Evolutionary conservation across 2,888 invertebrate species (phyloP).

Genomic region (Stenolophus ochropezus): DNA sequence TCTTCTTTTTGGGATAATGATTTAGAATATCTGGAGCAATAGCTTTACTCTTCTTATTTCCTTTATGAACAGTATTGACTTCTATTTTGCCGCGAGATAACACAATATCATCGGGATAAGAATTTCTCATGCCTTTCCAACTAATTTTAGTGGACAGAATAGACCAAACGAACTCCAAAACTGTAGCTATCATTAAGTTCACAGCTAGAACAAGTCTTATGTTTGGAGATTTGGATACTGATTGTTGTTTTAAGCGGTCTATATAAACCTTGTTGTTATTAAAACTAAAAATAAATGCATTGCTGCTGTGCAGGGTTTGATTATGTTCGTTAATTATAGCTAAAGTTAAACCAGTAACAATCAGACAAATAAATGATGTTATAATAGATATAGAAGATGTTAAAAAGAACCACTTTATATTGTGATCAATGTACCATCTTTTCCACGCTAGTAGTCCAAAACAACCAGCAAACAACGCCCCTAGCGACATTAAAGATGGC

Average conservation of each 20-base stretch:
- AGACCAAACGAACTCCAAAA: slow-evolving; percentile 78
- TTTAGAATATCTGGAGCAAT: slow-evolving; percentile 76
- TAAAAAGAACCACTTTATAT: slow-evolving; percentile 79
- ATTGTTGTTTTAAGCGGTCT: slow-evolving; percentile 40
- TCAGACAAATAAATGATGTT: slow-evolving; percentile 72
- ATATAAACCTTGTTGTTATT: slow-evolving; percentile 53
- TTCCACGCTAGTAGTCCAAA: slow-evolving; percentile 79
- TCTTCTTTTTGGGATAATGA: slow-evolving; percentile 74
- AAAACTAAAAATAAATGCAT: slow-evolving; percentile 57
- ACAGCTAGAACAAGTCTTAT: slow-evolving; percentile 74
- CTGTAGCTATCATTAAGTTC: slow-evolving; percentile 77
- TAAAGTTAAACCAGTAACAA: slow-evolving; percentile 64
- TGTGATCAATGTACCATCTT: slow-evolving; percentile 80
- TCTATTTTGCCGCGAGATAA: slow-evolving; percentile 73
- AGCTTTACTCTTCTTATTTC: slow-evolving; percentile 74
- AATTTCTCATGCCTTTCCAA: slow-evolving; percentile 78
- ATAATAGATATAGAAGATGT: slow-evolving; percentile 76
- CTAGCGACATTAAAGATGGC: slow-evolving; percentile 74
- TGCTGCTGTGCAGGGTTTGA: slow-evolving; percentile 47
- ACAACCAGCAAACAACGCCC: slow-evolving; percentile 74
- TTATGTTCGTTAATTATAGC: slow-evolving; percentile 60
- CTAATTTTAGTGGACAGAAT: slow-evolving; percentile 77
- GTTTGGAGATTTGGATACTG: slow-evolving; percentile 58
- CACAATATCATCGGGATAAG: slow-evolving; percentile 76
- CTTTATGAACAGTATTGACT: slow-evolving; percentile 76